Evolutionary conservation across 1,140 invertebrate species (phyloP).

Genomic region (Riptortus pedestris): DNA sequence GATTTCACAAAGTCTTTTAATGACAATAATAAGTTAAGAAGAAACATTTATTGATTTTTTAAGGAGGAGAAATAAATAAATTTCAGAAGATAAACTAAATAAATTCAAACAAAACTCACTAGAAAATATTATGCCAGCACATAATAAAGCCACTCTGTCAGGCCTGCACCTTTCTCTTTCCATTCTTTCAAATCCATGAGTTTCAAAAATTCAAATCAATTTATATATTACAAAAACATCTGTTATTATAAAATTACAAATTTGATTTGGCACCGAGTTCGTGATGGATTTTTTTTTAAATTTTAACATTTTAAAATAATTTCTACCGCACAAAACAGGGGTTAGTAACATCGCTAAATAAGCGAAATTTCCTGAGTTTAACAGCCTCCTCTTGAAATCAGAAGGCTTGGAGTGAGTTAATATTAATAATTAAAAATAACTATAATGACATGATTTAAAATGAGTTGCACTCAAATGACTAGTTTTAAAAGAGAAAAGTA

Average conservation of each 20-base stretch:
- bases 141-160: neutral
- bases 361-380: neutral
- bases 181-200: neutral
- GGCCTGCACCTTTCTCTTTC: neutral
- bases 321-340: neutral
- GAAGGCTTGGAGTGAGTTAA: neutral
- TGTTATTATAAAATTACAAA: neutral
- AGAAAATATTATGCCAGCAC: neutral
- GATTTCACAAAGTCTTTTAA: neutral
- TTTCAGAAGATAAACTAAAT: neutral
- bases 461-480: constrained; percentile 27
- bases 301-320: neutral
- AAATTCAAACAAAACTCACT: neutral
- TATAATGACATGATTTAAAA: constrained; percentile 17
- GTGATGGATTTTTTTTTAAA: constrained; percentile 7
- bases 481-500: constrained; percentile 24
- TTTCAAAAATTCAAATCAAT: neutral
- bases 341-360: neutral
- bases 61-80: neutral
- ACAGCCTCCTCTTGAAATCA: constrained; percentile 3
- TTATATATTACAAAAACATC: constrained; percentile 2
- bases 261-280: constrained; percentile 16
- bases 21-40: neutral
- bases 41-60: neutral
- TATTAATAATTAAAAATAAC: constrained; percentile 19